phyloP scores from a whole-genome alignment of 2,888 invertebrate genomes.

The Heteromurus nitidus region DNA sequence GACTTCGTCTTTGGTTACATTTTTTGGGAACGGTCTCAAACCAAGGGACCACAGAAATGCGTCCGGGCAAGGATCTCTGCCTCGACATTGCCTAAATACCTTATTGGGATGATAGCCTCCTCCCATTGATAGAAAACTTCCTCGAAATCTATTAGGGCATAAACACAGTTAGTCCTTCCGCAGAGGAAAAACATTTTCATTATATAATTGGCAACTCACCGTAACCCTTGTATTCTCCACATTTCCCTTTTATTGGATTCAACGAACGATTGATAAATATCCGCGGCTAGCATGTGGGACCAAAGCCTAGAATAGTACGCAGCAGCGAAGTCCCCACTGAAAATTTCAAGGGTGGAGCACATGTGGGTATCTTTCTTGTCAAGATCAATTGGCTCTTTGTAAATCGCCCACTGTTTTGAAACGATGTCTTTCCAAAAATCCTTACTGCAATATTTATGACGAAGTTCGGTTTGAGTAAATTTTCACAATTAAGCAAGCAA shows the following conservation, averaged over 20 bases:
- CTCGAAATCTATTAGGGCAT: conserved; percentile 80
- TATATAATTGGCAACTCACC: conserved; percentile 30
- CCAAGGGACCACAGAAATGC: conserved; percentile 84
- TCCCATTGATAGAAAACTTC: conserved; percentile 88
- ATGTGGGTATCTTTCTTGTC: conserved; percentile 89
- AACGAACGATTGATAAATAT: conserved; percentile 88
- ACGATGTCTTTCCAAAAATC: conserved; percentile 90
- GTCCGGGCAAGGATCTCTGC: conserved; percentile 91
- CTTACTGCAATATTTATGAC: conserved; percentile 76
- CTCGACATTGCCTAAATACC: conserved; percentile 92
- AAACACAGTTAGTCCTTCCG: too few species aligned
- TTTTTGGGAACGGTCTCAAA: conserved; percentile 66
- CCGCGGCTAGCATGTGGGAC: conserved; percentile 93
- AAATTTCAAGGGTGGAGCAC: conserved; percentile 88
- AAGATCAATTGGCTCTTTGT: conserved; percentile 83
- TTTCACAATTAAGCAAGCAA: not conserved
- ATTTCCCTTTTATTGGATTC: conserved; percentile 73
- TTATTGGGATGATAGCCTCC: conserved; percentile 88
- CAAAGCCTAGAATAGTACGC: conserved; percentile 90
- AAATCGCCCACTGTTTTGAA: conserved; percentile 86
- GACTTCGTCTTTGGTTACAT: conserved; percentile 15
- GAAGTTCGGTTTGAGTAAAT: not conserved
- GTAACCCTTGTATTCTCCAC: conserved; percentile 59
- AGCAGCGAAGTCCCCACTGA: conserved; percentile 89
- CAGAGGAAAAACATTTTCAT: not conserved